These are phyloP conservation scores for Ligdia adustata DNA, from an alignment of 2,888 invertebrate species.

Conservation along the genomic window DNA sequence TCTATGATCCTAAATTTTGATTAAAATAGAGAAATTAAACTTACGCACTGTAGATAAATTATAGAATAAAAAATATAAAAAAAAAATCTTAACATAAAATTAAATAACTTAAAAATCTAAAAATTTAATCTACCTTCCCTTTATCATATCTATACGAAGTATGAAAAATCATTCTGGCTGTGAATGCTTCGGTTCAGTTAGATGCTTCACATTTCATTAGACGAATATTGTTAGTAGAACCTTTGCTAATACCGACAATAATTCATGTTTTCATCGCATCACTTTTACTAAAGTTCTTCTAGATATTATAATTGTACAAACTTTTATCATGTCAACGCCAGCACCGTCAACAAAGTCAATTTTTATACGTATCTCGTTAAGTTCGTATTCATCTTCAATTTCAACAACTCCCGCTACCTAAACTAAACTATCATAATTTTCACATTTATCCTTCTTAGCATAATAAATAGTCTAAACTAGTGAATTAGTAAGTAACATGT, in stretches of 20 bases:
- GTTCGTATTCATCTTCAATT: constrained; percentile 30
- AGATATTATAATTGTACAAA: constrained; percentile 2
- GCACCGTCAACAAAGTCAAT: constrained; percentile 47
- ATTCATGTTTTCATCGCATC: constrained; percentile 41
- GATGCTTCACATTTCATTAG: constrained; percentile 56
- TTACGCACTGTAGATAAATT: constrained; percentile 79
- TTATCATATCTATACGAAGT: constrained; percentile 79
- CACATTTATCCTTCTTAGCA: constrained; percentile 63
- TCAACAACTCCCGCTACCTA: constrained; percentile 37
- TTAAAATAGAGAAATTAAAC: constrained; percentile 77
- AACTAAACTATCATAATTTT: constrained; percentile 46
- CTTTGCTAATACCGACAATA: constrained; percentile 65
- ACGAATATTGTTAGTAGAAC: constrained; percentile 44
- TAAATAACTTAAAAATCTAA: constrained; percentile 57
- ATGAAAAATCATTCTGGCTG: constrained; percentile 82
- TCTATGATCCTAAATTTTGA: constrained; percentile 60
- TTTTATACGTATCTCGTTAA: constrained; percentile 54
- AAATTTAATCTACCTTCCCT: constrained; percentile 66
- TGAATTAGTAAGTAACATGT: constrained; percentile 66
- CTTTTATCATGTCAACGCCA: not conserved
- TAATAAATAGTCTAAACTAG: constrained; percentile 66
- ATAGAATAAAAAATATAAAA: constrained; percentile 71
- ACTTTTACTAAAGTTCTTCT: constrained; percentile 32
- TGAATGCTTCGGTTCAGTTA: constrained; percentile 75
- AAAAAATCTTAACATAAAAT: constrained; percentile 65